These are phyloP conservation scores for Parnassius glacialis DNA, from an alignment of 2,888 invertebrate species.

Conservation along the genomic window DNA sequence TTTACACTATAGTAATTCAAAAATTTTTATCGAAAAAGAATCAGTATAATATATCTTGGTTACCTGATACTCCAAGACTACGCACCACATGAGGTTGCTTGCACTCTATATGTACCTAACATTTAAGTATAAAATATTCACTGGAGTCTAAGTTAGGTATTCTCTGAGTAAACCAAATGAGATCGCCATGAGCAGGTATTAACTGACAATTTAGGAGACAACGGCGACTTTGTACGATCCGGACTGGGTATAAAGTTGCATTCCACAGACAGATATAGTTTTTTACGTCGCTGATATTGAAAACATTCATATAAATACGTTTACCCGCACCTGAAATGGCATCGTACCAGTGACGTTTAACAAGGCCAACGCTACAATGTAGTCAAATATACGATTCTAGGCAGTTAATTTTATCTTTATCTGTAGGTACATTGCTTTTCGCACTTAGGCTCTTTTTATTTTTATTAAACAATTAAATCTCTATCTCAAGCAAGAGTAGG, in stretches of 20 bases:
- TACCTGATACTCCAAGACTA: background rate
- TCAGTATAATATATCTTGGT: background rate
- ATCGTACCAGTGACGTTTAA: constrained; percentile 21
- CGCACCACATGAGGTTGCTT: background rate
- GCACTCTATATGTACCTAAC: constrained; percentile 6
- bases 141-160: constrained; percentile 10
- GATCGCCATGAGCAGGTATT: constrained; percentile 21
- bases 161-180: constrained; percentile 20
- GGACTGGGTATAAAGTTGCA: constrained; percentile 23
- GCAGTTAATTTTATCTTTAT: constrained; percentile 15
- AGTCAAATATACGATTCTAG: constrained; percentile 22
- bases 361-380: constrained; percentile 21
- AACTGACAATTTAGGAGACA: constrained; percentile 60
- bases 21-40: no score
- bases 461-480: background rate
- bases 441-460: constrained; percentile 6
- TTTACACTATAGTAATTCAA: no score
- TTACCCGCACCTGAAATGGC: constrained; percentile 23
- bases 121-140: constrained; percentile 12
- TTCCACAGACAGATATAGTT: constrained; percentile 19
- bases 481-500: background rate
- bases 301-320: constrained; percentile 42
- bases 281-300: constrained; percentile 41
- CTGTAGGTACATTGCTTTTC: constrained; percentile 8
- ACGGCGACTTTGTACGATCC: constrained; percentile 43